Percentiles rank a stretch among this genome's conserved stretches.
Conservation (phyloP, 2,888 invertebrate species). For the Agrypnus murinus region DNA sequence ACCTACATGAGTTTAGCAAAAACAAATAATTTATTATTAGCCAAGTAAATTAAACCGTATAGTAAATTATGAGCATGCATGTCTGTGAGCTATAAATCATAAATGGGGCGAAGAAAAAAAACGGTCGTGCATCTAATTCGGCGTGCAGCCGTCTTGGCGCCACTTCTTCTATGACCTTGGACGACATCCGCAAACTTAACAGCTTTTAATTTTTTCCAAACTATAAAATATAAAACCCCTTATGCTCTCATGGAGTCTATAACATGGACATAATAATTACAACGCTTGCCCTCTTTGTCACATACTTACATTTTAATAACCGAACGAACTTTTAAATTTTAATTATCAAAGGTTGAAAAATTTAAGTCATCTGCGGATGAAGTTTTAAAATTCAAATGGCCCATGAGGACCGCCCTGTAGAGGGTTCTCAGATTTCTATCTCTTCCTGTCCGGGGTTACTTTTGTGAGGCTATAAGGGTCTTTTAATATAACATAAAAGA, state of each 20-base stretch:
- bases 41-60: slow-evolving; percentile 51
- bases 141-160: slow-evolving; percentile 67
- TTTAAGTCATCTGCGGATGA: slow-evolving; percentile 40
- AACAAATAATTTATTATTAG: slow-evolving; percentile 50
- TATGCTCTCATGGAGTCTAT: too few species aligned
- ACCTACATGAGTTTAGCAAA: not conserved
- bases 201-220: slow-evolving; percentile 36
- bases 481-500: not conserved
- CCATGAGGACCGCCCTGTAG: slow-evolving; percentile 52
- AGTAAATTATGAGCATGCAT: slow-evolving; percentile 61
- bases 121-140: slow-evolving; percentile 67
- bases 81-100: slow-evolving; percentile 65
- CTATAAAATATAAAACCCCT: too few species aligned
- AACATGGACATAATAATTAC: too few species aligned
- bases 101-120: slow-evolving; percentile 49
- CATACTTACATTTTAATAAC: too few species aligned
- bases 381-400: slow-evolving; percentile 53
- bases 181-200: slow-evolving; percentile 62
- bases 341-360: not conserved
- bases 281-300: too few species aligned
- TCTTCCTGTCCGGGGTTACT: slow-evolving; percentile 19
- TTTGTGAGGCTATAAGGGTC: not conserved
- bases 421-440: slow-evolving; percentile 30
- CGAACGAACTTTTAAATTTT: too few species aligned
- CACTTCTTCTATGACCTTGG: slow-evolving; percentile 60